Evolutionary conservation across 1,140 invertebrate species (phyloP).

Genomic region (Thaumatotibia leucotreta): DNA sequence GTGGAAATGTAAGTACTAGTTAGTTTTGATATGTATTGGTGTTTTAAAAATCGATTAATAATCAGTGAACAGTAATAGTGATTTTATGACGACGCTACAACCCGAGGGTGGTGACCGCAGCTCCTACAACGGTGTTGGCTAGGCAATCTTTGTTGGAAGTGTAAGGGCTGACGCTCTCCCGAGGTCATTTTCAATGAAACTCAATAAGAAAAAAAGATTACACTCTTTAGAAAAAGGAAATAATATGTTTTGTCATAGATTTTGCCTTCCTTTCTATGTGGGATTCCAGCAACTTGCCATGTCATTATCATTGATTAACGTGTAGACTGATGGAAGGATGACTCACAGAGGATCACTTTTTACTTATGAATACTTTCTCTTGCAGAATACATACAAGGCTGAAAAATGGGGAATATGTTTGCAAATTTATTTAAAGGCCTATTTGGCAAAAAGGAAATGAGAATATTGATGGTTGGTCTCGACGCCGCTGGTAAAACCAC

Average conservation of each 20-base stretch:
- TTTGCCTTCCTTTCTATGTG: slow-evolving; percentile 21
- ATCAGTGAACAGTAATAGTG: background rate
- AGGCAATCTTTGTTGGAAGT: slow-evolving; percentile 14
- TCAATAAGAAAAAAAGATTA: background rate
- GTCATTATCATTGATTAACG: slow-evolving; percentile 75
- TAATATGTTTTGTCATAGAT: slow-evolving; percentile 4
- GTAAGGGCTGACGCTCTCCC: slow-evolving; percentile 16
- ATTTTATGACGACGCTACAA: slow-evolving; percentile 18
- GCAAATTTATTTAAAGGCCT: slow-evolving; percentile 95
- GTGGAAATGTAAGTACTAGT: slow-evolving; percentile 78
- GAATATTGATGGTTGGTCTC: slow-evolving; percentile 98
- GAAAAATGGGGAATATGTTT: slow-evolving; percentile 90
- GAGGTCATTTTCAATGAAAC: slow-evolving; percentile 9
- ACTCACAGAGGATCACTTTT: slow-evolving; percentile 57
- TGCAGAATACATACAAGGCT: slow-evolving; percentile 75
- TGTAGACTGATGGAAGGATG: slow-evolving; percentile 61
- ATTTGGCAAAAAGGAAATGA: slow-evolving; percentile 99
- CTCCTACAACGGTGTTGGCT: slow-evolving; percentile 26
- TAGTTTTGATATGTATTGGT: background rate
- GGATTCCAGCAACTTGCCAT: slow-evolving; percentile 61
- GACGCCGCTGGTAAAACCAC: slow-evolving; percentile 99
- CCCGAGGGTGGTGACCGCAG: slow-evolving; percentile 30
- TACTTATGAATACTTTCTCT: slow-evolving; percentile 61
- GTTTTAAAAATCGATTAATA: background rate
- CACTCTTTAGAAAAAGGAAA: background rate